phyloP scores from a whole-genome alignment of 2,797 vertebrate species.

The Macropodus opercularis region DNA sequence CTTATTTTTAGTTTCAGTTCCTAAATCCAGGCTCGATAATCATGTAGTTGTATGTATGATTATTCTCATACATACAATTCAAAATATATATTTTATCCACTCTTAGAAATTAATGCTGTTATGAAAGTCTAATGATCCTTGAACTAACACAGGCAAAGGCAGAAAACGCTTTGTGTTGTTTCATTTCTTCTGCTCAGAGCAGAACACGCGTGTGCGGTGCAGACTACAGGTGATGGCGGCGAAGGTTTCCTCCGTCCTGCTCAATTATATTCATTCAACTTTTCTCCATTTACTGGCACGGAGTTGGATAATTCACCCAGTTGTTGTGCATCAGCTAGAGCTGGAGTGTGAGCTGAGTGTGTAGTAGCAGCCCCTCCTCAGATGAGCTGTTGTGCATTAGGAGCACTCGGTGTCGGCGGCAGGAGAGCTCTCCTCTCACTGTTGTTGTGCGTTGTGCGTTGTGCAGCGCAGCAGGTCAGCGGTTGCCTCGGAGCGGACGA shows the following conservation, averaged over 20 bases:
- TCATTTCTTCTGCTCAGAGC: background rate
- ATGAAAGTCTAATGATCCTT: too few species aligned
- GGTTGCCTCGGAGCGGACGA: constrained; percentile 41
- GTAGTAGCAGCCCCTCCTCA: constrained; percentile 7
- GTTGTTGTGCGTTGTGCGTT: constrained; percentile 21
- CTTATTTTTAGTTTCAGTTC: background rate
- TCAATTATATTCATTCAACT: background rate
- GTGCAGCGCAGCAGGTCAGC: constrained; percentile 35
- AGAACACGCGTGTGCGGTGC: too few species aligned
- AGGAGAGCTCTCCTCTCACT: constrained; percentile 43
- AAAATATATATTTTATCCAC: too few species aligned
- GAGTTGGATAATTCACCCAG: constrained; percentile 24
- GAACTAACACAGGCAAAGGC: background rate
- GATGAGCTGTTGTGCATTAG: constrained; percentile 38
- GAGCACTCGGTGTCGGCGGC: constrained; percentile 40
- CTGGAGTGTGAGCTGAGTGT: constrained; percentile 21
- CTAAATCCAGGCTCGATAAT: background rate
- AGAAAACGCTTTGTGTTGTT: background rate
- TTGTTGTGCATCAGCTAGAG: background rate
- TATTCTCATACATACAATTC: too few species aligned
- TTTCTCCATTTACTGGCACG: background rate
- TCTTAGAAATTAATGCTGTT: too few species aligned
- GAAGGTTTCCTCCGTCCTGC: background rate
- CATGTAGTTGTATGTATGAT: too few species aligned
- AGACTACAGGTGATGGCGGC: too few species aligned